Conservation (phyloP, 2,113 vertebrate genomes). For the Aptenodytes forsteri region DNA sequence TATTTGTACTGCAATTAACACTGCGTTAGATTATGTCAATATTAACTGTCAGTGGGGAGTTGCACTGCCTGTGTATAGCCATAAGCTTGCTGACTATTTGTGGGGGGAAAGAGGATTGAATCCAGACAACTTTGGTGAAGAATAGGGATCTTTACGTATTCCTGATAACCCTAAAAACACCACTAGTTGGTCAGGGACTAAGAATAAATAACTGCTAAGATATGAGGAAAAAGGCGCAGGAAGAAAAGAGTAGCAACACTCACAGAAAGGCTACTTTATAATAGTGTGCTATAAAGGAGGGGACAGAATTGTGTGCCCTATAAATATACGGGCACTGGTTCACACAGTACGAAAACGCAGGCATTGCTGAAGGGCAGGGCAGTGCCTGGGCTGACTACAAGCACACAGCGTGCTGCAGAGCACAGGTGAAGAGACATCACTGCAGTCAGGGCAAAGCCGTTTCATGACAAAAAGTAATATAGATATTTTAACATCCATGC, state of each 20-base stretch:
- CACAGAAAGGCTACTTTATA: neutral
- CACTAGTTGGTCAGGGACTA: neutral
- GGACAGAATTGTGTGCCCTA: neutral
- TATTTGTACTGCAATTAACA: neutral
- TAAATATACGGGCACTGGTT: neutral
- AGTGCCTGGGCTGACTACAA: neutral
- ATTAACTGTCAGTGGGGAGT: neutral
- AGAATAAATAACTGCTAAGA: neutral
- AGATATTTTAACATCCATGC: neutral
- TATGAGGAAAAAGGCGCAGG: neutral
- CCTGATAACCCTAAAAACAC: neutral
- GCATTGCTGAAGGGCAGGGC: neutral
- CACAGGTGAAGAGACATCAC: neutral
- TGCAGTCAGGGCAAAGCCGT: neutral
- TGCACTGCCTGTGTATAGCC: neutral
- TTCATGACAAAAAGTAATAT: neutral
- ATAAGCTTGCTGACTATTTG: neutral
- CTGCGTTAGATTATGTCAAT: neutral
- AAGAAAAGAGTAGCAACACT: neutral
- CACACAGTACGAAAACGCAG: fast-evolving
- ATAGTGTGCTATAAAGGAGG: neutral
- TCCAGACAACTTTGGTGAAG: neutral
- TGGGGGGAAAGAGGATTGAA: neutral
- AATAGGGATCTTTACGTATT: neutral
- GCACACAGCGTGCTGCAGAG: neutral